phyloP scores from a whole-genome alignment of 2,888 invertebrate genomes.

The Drosophila cognata region DNA sequence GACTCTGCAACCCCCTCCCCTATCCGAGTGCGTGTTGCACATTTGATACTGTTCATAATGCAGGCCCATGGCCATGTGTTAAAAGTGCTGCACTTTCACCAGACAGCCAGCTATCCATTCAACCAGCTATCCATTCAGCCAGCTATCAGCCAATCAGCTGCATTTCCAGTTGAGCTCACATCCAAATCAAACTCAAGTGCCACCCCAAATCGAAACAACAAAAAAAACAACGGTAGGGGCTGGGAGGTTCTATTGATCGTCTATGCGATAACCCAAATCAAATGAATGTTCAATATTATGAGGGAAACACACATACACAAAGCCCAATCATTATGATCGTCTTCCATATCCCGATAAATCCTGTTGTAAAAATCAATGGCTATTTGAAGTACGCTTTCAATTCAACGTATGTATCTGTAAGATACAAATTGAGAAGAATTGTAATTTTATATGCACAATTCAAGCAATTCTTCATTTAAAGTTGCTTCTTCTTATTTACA shows the following conservation, averaged over 20 bases:
- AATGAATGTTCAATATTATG: slow-evolving; percentile 4
- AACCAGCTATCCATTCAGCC: slow-evolving; percentile 1
- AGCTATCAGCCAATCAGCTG: slow-evolving; percentile 5
- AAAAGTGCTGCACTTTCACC: slow-evolving; percentile 75
- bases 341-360: background rate
- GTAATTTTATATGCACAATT: background rate
- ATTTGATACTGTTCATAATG: slow-evolving; percentile 70
- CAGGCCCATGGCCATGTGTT: slow-evolving; percentile 65
- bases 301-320: background rate
- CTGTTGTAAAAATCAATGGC: background rate
- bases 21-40: slow-evolving; percentile 34
- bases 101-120: slow-evolving; percentile 11
- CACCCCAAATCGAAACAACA: slow-evolving; percentile 9
- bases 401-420: background rate
- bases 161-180: slow-evolving; percentile 55
- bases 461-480: background rate
- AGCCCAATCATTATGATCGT: background rate
- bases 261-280: slow-evolving; percentile 14
- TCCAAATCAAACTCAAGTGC: slow-evolving; percentile 49
- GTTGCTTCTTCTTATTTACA: background rate
- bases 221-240: background rate
- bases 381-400: background rate
- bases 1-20: background rate
- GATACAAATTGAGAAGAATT: background rate
- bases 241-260: slow-evolving; percentile 7